phyloP scores from a whole-genome alignment of 2,888 invertebrate genomes.

The Bimastos eiseni region DNA sequence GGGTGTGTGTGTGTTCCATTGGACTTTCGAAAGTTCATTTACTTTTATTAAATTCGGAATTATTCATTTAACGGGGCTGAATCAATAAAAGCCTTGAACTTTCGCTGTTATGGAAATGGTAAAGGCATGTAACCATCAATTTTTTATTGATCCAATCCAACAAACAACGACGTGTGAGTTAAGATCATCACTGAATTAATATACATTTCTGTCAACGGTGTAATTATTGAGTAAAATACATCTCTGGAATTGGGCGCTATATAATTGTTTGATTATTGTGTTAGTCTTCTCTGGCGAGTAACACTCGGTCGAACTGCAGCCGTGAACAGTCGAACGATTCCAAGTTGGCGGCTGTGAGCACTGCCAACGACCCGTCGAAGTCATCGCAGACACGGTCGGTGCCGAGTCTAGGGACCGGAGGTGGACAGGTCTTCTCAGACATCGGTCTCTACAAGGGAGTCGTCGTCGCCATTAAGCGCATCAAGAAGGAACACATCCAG shows the following conservation, averaged over 20 bases:
- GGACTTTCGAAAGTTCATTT: no score
- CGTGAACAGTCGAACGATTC: neutral
- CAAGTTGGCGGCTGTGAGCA: slow-evolving; percentile 1
- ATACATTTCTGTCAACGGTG: no score
- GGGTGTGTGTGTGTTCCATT: no score
- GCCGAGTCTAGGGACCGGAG: slow-evolving; percentile 36
- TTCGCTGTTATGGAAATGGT: no score
- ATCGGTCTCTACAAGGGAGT: slow-evolving; percentile 50
- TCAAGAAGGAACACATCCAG: slow-evolving; percentile 47
- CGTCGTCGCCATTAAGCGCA: slow-evolving; percentile 80
- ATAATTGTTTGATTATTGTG: neutral
- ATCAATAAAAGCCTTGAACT: no score
- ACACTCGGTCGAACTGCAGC: neutral
- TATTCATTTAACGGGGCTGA: no score
- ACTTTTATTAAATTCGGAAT: no score
- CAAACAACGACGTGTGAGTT: no score
- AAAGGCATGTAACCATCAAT: no score
- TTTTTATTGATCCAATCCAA: no score
- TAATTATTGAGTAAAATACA: neutral
- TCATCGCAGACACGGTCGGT: slow-evolving; percentile 32
- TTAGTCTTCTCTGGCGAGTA: neutral
- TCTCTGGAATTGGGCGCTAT: no score
- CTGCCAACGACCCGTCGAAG: slow-evolving; percentile 16
- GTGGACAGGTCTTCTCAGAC: slow-evolving; percentile 49
- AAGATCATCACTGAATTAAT: no score